Percentiles rank a stretch among this genome's conserved stretches.
Conservation (phyloP, 2,797 vertebrate genomes). For the Paguma larvata region DNA sequence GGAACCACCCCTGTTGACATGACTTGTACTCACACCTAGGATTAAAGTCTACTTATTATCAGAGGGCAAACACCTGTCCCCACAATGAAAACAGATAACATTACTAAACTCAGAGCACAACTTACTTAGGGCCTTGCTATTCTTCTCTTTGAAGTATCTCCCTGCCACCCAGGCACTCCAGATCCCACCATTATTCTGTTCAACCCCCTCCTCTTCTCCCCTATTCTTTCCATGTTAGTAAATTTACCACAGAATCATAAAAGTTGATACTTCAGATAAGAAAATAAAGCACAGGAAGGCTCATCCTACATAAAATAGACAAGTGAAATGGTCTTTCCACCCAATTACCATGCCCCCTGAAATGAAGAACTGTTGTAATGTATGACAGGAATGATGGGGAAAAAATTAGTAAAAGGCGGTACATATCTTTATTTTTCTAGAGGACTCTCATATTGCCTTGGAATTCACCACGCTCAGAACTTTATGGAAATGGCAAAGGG, state of each 20-base stretch:
- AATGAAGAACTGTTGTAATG: not conserved
- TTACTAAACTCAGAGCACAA: not conserved
- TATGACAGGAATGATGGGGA: not conserved
- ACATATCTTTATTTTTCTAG: not conserved
- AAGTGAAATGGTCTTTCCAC: not conserved
- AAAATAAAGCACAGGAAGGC: not conserved
- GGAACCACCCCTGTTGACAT: slow-evolving; percentile 72
- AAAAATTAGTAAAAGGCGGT: not conserved
- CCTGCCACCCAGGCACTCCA: not conserved
- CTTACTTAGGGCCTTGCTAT: not conserved
- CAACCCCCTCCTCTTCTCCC: not conserved
- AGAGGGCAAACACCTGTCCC: slow-evolving; percentile 54
- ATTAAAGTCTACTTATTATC: slow-evolving; percentile 68
- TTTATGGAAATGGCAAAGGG: not conserved
- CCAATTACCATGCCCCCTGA: not conserved
- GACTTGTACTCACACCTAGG: slow-evolving; percentile 31
- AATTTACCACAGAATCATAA: not conserved
- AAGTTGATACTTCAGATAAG: not conserved
- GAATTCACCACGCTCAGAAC: slow-evolving; percentile 1
- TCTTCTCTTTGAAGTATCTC: slow-evolving; percentile 37
- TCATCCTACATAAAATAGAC: not conserved
- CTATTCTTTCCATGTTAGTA: not conserved
- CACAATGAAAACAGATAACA: not conserved
- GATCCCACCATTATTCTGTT: not conserved
- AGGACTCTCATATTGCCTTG: not conserved